These are phyloP conservation scores for Rhinoraja longicauda DNA, from an alignment of 2,797 vertebrate genomes.

Conservation along the genomic window DNA sequence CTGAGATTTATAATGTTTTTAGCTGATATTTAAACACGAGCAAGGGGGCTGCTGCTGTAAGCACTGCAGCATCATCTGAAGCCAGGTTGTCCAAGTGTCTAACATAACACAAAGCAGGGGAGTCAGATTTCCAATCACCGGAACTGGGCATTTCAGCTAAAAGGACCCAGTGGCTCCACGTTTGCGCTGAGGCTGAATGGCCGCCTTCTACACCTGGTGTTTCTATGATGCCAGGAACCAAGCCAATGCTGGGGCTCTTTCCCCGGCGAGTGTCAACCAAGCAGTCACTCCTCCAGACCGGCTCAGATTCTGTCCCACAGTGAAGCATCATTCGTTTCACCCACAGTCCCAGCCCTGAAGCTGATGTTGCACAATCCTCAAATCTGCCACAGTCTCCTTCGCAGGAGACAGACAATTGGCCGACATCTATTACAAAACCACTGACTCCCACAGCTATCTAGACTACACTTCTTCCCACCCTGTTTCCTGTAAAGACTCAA, in stretches of 20 bases:
- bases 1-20: background rate
- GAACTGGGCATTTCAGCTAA: background rate
- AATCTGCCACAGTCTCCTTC: no score
- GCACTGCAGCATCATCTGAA: background rate
- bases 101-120: background rate
- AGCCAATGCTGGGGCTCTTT: no score
- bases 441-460: no score
- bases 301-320: background rate
- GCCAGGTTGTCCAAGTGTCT: background rate
- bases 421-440: no score
- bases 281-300: background rate
- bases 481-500: no score
- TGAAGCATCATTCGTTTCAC: background rate
- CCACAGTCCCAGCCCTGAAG: background rate
- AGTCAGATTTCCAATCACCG: background rate
- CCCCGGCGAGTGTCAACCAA: background rate
- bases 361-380: no score
- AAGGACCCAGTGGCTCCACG: background rate
- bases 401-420: no score
- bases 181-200: no score
- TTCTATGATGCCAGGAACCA: no score
- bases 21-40: background rate
- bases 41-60: background rate
- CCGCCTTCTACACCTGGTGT: no score
- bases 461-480: no score